Percentiles rank a stretch among this genome's conserved stretches.
Conservation (phyloP, 1,140 invertebrate species). For the Cyclargus thomasi region DNA sequence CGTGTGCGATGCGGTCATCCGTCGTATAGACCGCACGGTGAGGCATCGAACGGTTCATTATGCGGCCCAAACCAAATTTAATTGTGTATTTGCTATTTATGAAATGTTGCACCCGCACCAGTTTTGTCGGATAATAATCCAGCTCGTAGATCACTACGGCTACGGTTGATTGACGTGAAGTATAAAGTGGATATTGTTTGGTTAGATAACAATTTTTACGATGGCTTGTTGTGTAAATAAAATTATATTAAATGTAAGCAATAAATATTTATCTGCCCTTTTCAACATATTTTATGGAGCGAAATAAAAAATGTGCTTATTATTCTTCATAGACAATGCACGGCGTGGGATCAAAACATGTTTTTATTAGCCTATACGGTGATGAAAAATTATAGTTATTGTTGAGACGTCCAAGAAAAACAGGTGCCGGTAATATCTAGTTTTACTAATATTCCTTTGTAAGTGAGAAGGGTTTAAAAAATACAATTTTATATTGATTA, state of each 20-base stretch:
- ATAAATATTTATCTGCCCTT: background rate
- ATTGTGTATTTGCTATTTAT: too few species aligned
- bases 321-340: background rate
- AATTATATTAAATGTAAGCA: background rate
- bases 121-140: background rate
- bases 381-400: background rate
- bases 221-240: background rate
- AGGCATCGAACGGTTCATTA: too few species aligned
- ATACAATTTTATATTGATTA: too few species aligned
- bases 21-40: too few species aligned
- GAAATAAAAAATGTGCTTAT: background rate
- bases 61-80: too few species aligned
- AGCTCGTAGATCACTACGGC: background rate
- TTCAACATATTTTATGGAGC: background rate
- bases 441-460: too few species aligned
- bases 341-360: background rate
- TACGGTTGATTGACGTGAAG: slow-evolving; percentile 8
- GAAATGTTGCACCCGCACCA: background rate
- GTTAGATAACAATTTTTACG: slow-evolving; percentile 11
- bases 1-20: too few species aligned
- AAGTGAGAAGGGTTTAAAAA: too few species aligned
- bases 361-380: background rate
- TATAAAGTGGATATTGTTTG: slow-evolving; percentile 10
- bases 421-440: too few species aligned
- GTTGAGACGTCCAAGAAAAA: background rate